A percentile compares a stretch with the other conserved stretches of the same genome.
phyloP scores from a whole-genome alignment of 2,797 vertebrate species.

The Pseudochirops cupreus region DNA sequence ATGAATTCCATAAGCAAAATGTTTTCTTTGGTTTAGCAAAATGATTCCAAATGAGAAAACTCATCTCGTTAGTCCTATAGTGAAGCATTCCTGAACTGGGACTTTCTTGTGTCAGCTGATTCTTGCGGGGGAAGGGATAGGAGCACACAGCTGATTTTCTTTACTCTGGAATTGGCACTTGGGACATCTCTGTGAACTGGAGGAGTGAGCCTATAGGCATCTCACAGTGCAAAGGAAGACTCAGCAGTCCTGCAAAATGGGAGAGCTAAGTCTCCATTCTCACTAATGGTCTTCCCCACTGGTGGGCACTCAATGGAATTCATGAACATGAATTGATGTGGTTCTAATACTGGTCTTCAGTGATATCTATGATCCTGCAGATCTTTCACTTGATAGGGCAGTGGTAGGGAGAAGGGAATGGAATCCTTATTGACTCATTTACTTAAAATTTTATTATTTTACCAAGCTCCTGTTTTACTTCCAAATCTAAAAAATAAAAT shows the following conservation, averaged over 20 bases:
- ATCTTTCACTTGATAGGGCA: background rate
- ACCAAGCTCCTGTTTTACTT: background rate
- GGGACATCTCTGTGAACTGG: background rate
- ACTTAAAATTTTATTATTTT: slow-evolving; percentile 7
- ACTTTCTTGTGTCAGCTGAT: background rate
- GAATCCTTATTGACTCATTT: background rate
- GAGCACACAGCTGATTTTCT: slow-evolving; percentile 48
- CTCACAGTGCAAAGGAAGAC: background rate
- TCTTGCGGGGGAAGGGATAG: slow-evolving; percentile 12
- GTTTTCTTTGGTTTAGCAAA: slow-evolving; percentile 83
- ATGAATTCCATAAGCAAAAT: slow-evolving; percentile 76
- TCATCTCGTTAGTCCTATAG: slow-evolving; percentile 36
- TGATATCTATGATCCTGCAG: background rate
- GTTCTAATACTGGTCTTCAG: background rate
- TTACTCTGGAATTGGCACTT: background rate
- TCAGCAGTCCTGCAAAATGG: background rate
- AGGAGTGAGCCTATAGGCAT: background rate
- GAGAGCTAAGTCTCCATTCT: background rate
- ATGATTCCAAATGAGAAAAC: slow-evolving; percentile 65
- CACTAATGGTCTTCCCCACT: background rate
- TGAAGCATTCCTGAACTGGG: slow-evolving; percentile 28
- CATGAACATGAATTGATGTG: background rate
- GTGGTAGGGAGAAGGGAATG: background rate
- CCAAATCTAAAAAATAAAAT: slow-evolving; percentile 18
- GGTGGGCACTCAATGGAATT: background rate